Evolutionary conservation across 2,888 invertebrate species (phyloP), one percentile per base, ranked within the genome.

Genomic region (Oligia fasciuncula): DNA sequence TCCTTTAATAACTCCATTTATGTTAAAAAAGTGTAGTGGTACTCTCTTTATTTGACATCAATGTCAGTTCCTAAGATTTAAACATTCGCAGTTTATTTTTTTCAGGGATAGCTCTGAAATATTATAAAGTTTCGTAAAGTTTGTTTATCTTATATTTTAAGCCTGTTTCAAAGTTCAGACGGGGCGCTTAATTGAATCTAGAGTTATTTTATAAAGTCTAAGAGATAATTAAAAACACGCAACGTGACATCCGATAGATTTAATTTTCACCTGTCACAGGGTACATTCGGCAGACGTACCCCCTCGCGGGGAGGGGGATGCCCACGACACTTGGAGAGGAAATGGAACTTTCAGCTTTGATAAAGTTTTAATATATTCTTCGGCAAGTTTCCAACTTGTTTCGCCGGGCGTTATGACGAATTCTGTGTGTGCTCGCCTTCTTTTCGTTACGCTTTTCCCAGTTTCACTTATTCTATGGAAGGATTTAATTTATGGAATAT

Each of bases 301-400:
- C 46, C 63, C 89, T 89, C 89, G 84, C 82, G 87, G 88, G 46
- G 35, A 40, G 49, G n/a, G 29, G 87, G 87, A 90, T 90, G 92
- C 90, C 90, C 91, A 88, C 90, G 93, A 89, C 91, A 92, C 91
- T 91, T 85, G 87, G 87, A 92, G 82, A 85, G 96, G 96, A 95
- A 96, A 96, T 94, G 92, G 94, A 95, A 96, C 92, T 96, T 95
- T 92, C 90, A 93, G 95, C 96, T 96, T 96, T 96, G 96, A 95
- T 94, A 96, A 96, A 97, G 95, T 97, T 97, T 96, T 96, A 96
- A 97, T 96, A 95, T 96, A 97, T 97, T 97, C 96, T 95, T 95
- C 93, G 94, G 93, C 91, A 93, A 95, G 94, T 96, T 95, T 90
- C 92, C 92, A 93, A 95, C 92, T 95, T 94, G 94, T 93, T 93